Conservation (phyloP, 2,113 vertebrate genomes). For the Rhynchopsitta pachyrhyncha region DNA sequence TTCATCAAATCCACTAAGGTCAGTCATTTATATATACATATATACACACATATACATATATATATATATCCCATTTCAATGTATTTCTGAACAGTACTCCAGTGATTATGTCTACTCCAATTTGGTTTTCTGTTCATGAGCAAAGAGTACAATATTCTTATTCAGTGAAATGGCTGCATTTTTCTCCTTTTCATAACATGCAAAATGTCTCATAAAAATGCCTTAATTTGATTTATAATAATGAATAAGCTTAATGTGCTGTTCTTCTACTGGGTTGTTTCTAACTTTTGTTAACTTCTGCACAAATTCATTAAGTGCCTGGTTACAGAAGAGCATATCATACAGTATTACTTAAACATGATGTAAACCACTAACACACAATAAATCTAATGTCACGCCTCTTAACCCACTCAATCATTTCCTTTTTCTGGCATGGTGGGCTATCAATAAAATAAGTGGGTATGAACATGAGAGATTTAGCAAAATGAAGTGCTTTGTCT, state of each 20-base stretch:
- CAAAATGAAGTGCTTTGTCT: constrained; percentile 19
- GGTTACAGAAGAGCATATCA: neutral
- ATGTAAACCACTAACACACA: constrained; percentile 26
- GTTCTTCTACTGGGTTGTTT: neutral
- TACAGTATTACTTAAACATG: neutral
- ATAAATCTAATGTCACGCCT: neutral
- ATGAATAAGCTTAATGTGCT: neutral
- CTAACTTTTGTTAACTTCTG: neutral
- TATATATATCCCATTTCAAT: neutral
- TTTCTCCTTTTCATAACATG: neutral
- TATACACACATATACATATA: neutral
- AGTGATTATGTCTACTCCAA: neutral
- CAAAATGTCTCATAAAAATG: neutral
- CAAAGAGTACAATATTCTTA: neutral
- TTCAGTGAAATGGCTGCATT: neutral
- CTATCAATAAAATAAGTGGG: neutral
- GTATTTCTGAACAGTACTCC: neutral
- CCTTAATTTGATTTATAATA: constrained; percentile 1
- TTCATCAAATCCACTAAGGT: neutral
- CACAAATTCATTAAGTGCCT: neutral
- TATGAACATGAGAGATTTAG: neutral
- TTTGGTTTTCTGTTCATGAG: neutral
- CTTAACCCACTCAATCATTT: neutral
- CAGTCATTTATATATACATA: accelerated
- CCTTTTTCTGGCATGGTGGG: neutral